These are phyloP conservation scores for Acleris sparsana DNA, from an alignment of 2,888 invertebrate species.

Conservation along the genomic window DNA sequence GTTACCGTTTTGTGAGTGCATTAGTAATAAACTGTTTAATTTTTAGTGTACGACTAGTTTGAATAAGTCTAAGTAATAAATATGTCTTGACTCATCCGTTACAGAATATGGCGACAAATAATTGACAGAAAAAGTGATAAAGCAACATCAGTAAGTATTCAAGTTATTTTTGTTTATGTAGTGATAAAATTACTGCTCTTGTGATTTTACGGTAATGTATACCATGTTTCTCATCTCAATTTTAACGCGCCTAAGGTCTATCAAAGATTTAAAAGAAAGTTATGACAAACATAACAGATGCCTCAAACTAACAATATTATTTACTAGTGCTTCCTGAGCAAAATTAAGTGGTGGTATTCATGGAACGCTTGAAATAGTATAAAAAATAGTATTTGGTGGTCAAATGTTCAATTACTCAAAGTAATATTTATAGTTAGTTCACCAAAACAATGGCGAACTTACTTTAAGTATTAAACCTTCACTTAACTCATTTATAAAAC, in stretches of 20 bases:
- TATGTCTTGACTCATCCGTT: background rate
- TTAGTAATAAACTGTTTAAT: background rate
- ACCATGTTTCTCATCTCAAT: background rate
- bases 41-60: background rate
- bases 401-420: background rate
- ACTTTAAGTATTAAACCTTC: no score
- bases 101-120: constrained; percentile 2
- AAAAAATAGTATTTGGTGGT: background rate
- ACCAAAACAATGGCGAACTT: no score
- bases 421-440: no score
- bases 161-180: background rate
- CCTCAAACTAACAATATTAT: background rate
- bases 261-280: background rate
- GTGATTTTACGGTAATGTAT: background rate
- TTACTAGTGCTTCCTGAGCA: background rate
- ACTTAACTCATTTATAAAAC: no score
- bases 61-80: background rate
- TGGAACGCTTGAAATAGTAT: background rate
- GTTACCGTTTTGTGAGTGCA: background rate
- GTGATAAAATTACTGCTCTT: background rate
- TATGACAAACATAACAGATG: background rate
- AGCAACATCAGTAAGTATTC: no score
- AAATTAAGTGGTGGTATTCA: background rate
- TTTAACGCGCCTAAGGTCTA: background rate
- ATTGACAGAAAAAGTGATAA: background rate